These are phyloP conservation scores for Acleris holmiana DNA, from an alignment of 2,888 invertebrate species.

Conservation along the genomic window DNA sequence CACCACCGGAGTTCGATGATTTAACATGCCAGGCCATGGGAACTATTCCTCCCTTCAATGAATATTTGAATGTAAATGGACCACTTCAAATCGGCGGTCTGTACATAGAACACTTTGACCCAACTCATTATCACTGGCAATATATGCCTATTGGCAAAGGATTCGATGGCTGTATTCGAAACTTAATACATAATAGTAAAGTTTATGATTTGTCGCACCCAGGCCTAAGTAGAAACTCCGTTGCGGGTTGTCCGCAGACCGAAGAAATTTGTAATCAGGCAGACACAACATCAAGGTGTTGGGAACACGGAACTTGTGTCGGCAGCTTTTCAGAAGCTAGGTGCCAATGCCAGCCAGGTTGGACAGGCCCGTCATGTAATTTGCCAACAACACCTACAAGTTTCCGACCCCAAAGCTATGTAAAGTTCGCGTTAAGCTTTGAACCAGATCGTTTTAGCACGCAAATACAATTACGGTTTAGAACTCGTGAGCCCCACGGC, in stretches of 20 bases:
- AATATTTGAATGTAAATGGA: constrained; percentile 97
- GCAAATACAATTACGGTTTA: constrained; percentile 96
- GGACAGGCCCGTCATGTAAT: constrained; percentile 95
- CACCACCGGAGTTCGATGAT: constrained; percentile 94
- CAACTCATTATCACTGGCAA: constrained; percentile 95
- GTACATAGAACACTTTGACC: constrained; percentile 95
- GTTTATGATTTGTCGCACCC: constrained; percentile 98
- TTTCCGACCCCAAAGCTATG: constrained; percentile 96
- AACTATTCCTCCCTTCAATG: constrained; percentile 96
- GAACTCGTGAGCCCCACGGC: constrained; percentile 96
- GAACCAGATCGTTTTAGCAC: constrained; percentile 96
- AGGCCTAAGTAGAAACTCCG: constrained; percentile 93
- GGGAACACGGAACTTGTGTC: constrained; percentile 97
- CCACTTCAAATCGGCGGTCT: constrained; percentile 97
- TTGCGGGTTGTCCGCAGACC: constrained; percentile 96
- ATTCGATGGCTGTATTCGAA: constrained; percentile 98
- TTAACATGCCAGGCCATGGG: constrained; percentile 95
- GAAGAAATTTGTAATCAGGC: constrained; percentile 96
- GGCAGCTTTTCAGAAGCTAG: constrained; percentile 94
- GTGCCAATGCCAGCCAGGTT: constrained; percentile 98
- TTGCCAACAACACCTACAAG: constrained; percentile 95
- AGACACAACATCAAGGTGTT: constrained; percentile 93
- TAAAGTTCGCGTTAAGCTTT: constrained; percentile 97
- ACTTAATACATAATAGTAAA: constrained; percentile 97
- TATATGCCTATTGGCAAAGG: constrained; percentile 95